phyloP scores from a whole-genome alignment of 1,140 invertebrate species.

The Drosophila bocki region DNA sequence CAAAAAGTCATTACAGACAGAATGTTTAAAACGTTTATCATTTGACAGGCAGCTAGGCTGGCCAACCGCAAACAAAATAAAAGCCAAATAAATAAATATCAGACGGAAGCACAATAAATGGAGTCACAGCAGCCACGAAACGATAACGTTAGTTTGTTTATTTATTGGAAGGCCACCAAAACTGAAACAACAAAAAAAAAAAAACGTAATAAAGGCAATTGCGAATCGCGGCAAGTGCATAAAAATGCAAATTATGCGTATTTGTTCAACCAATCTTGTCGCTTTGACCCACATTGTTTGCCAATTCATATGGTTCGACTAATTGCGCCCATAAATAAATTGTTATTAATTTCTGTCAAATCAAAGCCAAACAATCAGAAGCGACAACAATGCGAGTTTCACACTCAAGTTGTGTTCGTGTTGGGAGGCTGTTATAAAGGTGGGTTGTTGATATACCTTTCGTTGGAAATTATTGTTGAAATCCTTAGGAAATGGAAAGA shows the following conservation, averaged over 20 bases:
- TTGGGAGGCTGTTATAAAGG: too few relatives aligned
- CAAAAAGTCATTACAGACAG: neutral
- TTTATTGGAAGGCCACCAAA: constrained; percentile 36
- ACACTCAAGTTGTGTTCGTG: constrained; percentile 21
- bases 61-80: constrained; percentile 23
- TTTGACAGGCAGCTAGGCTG: constrained; percentile 41
- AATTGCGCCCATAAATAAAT: constrained; percentile 78
- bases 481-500: neutral
- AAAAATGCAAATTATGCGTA: constrained; percentile 59
- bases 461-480: neutral
- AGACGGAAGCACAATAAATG: constrained; percentile 41
- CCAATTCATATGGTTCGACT: constrained; percentile 50
- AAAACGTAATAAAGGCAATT: constrained; percentile 34
- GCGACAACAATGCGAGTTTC: constrained; percentile 27
- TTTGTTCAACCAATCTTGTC: constrained; percentile 56
- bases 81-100: constrained; percentile 49
- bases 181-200: too few relatives aligned
- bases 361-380: constrained; percentile 50
- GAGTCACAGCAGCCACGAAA: constrained; percentile 42
- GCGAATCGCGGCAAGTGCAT: constrained; percentile 35
- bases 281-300: constrained; percentile 38
- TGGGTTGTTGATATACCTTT: neutral
- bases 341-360: constrained; percentile 74
- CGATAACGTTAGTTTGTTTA: constrained; percentile 54
- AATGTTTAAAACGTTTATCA: constrained; percentile 37